Base-by-base conservation (phyloP, 2,888 invertebrate genomes). In the Lithophane socia region DNA sequence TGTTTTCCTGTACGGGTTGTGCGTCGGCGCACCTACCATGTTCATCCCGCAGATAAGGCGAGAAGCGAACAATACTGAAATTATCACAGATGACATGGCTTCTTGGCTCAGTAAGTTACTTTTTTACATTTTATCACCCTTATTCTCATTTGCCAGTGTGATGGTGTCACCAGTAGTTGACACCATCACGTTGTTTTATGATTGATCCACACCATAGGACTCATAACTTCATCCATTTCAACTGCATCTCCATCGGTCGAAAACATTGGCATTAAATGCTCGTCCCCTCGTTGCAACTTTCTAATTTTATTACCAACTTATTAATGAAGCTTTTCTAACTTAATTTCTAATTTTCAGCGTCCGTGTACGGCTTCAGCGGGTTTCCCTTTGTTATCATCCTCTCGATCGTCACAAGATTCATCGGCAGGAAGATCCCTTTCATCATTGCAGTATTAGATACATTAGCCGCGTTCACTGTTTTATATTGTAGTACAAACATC, bases 31-130 rank as follows among this genome's bases (percentile, higher is more conserved):
- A 1, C 91, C 91, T 0, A 91, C 91, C 8, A 86, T 91, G 12
- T 87, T 88, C 74, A 91, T 91, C 12, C 89, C 90, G 0, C 91
- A 91, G 73, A 88, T 92, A 44, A 86, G 89, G 64, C 83, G 47
- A 60, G 91, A 92, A 61, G 86, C 83, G 7, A 91, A 91, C 49
- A 86, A 88, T 13, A 91, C 91, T 1, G 82, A 79, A 18, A 76
- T 73, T 0, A 85, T 91, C 12, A 80, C 83, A 10, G 77, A 85
- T 7, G 90, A 90, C 0, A 91, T 91, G 90, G 89, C 84, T 24
- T 88, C 88, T 0, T 88, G 75, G 86, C 47, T 88, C 42, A 72
- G 88, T 87, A 64, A 77, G 87, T 47, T 42, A 42, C 42, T 42
- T 42, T 3, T 42, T 42, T 42, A 42, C 42, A 29, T 29, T 29